These are phyloP conservation scores for Cephus pulcher DNA, from an alignment of 2,888 invertebrate species.

Conservation along the genomic window DNA sequence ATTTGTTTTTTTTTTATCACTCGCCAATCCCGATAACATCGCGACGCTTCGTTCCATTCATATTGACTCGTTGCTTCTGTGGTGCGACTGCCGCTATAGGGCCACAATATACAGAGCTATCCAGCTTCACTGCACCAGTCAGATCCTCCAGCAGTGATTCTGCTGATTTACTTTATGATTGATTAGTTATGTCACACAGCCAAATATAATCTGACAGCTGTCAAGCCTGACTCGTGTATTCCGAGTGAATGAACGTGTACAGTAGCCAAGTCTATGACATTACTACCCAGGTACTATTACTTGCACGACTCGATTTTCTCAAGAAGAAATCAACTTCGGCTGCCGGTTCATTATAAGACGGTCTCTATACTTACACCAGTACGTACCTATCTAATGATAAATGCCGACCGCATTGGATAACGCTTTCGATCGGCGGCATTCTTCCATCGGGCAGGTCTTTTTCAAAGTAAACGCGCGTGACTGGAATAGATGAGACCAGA, in stretches of 20 bases:
- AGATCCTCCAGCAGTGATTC: neutral
- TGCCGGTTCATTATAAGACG: neutral
- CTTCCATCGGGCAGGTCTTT: conserved; percentile 21
- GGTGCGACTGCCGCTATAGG: neutral
- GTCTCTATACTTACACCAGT: neutral
- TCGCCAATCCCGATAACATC: neutral
- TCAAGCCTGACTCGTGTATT: neutral
- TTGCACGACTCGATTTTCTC: neutral
- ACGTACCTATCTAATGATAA: neutral
- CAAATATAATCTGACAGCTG: neutral
- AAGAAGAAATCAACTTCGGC: neutral
- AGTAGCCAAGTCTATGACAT: neutral
- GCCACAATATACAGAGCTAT: neutral
- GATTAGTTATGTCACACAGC: neutral
- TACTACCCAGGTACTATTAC: neutral
- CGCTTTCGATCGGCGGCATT: neutral
- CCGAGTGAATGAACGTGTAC: neutral
- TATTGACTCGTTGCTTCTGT: neutral
- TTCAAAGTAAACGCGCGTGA: conserved; percentile 36
- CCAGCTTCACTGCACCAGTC: neutral
- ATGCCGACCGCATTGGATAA: neutral
- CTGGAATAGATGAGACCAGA: conserved; percentile 31
- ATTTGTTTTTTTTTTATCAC: neutral
- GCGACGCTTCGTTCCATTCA: neutral
- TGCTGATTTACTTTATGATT: neutral